These are phyloP conservation scores for Eurystomus glaucurus DNA, from an alignment of 2,797 vertebrate species.

Conservation along the genomic window DNA sequence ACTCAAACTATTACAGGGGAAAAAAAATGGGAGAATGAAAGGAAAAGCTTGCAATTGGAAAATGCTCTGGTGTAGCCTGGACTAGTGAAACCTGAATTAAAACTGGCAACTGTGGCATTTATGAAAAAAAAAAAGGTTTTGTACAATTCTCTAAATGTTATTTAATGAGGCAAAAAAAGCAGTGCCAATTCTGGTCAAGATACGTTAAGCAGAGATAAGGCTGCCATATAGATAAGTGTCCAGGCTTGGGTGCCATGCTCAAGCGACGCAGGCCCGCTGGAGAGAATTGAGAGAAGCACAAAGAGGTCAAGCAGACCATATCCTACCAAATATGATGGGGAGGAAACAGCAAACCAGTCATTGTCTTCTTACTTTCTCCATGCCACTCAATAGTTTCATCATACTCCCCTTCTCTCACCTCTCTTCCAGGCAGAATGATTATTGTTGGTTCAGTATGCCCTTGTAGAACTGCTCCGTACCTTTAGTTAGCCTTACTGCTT, in stretches of 20 bases:
- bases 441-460: background rate
- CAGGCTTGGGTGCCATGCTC: background rate
- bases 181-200: background rate
- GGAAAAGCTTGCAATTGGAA: background rate
- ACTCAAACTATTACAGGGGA: background rate
- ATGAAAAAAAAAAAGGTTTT: background rate
- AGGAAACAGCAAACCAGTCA: background rate
- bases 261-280: background rate
- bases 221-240: fast-evolving
- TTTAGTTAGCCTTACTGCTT: background rate
- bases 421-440: background rate
- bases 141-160: background rate
- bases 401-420: background rate
- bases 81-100: background rate
- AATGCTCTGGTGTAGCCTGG: background rate
- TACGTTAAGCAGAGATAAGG: background rate
- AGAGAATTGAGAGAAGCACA: background rate
- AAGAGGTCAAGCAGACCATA: background rate
- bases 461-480: background rate
- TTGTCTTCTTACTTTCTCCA: background rate
- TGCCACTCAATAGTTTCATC: background rate
- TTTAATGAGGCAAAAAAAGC: background rate
- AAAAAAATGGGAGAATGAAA: background rate
- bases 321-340: background rate
- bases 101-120: background rate